Percentiles rank a stretch among this genome's conserved stretches.
Conservation (phyloP, 2,113 vertebrate genomes). For the Albula goreensis region DNA sequence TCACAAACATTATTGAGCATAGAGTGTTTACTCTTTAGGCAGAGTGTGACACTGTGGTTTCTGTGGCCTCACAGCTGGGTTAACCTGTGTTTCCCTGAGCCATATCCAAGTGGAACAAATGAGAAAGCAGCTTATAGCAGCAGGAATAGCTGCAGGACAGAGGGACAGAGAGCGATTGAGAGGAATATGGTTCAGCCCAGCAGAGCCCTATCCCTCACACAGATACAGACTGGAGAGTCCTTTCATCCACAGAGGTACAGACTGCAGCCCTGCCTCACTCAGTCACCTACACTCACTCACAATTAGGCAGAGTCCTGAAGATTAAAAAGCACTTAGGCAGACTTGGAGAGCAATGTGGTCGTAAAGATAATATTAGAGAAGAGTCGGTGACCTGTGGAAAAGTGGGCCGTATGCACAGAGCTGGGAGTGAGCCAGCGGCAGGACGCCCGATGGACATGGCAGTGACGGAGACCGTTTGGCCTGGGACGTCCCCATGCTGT, state of each 20-base stretch:
- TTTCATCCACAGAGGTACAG: not conserved
- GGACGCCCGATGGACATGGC: constrained; percentile 23
- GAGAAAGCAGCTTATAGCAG: not conserved
- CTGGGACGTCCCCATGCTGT: not conserved
- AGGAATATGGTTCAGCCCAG: not conserved
- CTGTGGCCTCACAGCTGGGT: not conserved
- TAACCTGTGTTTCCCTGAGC: not conserved
- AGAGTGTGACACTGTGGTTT: not conserved
- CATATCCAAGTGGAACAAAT: not conserved
- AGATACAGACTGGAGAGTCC: not conserved
- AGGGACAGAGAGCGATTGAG: not conserved
- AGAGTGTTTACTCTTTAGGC: not conserved
- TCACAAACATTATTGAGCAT: no score
- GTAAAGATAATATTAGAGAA: constrained; percentile 21
- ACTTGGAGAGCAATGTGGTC: not conserved
- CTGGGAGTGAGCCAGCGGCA: constrained; percentile 22
- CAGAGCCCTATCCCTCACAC: not conserved
- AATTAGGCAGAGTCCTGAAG: not conserved
- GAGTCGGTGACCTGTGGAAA: constrained; percentile 46
- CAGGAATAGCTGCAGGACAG: not conserved
- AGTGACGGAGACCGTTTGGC: not conserved
- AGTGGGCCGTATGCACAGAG: constrained; percentile 24
- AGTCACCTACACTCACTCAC: not conserved
- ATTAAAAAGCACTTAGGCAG: not conserved
- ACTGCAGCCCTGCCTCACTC: not conserved